phyloP scores from a whole-genome alignment of 2,113 vertebrate species.

The Microtus pennsylvanicus region DNA sequence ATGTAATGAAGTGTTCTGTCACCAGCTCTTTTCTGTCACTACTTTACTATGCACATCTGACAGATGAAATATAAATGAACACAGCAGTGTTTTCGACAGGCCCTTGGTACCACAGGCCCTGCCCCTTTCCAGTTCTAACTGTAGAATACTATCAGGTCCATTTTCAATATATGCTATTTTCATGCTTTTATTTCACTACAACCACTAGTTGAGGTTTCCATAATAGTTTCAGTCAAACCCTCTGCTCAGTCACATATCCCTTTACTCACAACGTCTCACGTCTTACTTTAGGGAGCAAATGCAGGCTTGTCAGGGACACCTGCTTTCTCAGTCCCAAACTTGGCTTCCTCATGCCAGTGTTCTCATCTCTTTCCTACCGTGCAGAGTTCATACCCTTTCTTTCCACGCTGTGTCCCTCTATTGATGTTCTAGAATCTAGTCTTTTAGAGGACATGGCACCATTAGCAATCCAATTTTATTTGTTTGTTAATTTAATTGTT shows the following conservation, averaged over 20 bases:
- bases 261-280: background rate
- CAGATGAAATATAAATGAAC: background rate
- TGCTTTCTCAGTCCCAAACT: background rate
- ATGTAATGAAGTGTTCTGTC: background rate
- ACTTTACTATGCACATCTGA: background rate
- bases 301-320: background rate
- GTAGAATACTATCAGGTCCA: background rate
- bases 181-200: background rate
- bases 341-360: background rate
- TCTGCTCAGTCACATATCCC: background rate
- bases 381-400: background rate
- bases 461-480: background rate
- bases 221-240: background rate
- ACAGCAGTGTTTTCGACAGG: background rate
- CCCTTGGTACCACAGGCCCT: background rate
- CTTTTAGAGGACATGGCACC: background rate
- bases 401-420: background rate
- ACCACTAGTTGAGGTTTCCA: background rate
- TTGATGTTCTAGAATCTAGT: background rate
- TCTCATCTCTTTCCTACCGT: background rate
- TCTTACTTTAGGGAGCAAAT: constrained; percentile 35
- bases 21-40: background rate
- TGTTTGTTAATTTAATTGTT: background rate
- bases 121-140: background rate
- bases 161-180: constrained; percentile 27